phyloP scores from a whole-genome alignment of 2,888 invertebrate species.

The Drosophila nigricruria region DNA sequence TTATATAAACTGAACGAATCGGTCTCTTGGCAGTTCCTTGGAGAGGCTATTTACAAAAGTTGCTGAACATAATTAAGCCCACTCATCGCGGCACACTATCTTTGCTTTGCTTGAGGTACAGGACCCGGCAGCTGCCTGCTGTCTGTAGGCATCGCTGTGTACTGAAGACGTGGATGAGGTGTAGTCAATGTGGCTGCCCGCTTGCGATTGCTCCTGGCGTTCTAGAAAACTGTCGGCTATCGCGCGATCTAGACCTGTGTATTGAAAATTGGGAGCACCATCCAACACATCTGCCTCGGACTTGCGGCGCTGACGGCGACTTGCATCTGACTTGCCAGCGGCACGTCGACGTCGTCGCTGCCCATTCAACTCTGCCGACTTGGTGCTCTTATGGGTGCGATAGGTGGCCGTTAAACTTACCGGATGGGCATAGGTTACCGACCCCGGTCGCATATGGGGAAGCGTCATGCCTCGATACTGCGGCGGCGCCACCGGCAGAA shows the following conservation, averaged over 20 bases:
- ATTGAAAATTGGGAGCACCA: constrained; percentile 83
- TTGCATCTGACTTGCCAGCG: constrained; percentile 72
- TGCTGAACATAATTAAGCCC: not conserved
- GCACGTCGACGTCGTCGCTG: constrained; percentile 72
- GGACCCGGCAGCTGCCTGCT: constrained; percentile 32
- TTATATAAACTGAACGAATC: constrained; percentile 1
- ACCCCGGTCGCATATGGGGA: constrained; percentile 76
- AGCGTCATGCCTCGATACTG: constrained; percentile 78
- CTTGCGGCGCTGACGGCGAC: constrained; percentile 83
- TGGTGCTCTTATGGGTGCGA: constrained; percentile 76
- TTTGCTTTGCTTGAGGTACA: constrained; percentile 75
- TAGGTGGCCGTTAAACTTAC: constrained; percentile 74
- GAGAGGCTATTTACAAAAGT: constrained; percentile 61
- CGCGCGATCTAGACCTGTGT: constrained; percentile 84
- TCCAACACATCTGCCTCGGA: constrained; percentile 83
- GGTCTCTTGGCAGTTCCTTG: constrained; percentile 4
- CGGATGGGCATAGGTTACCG: constrained; percentile 75
- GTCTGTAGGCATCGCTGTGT: constrained; percentile 62
- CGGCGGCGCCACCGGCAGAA: constrained; percentile 54
- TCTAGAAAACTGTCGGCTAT: constrained; percentile 84
- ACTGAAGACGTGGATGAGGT: constrained; percentile 81
- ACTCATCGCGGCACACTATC: constrained; percentile 83
- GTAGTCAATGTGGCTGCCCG: constrained; percentile 83
- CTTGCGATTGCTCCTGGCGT: constrained; percentile 82
- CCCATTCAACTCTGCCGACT: constrained; percentile 73